phyloP scores from a whole-genome alignment of 2,888 invertebrate species.

The Strigamia maritima region DNA sequence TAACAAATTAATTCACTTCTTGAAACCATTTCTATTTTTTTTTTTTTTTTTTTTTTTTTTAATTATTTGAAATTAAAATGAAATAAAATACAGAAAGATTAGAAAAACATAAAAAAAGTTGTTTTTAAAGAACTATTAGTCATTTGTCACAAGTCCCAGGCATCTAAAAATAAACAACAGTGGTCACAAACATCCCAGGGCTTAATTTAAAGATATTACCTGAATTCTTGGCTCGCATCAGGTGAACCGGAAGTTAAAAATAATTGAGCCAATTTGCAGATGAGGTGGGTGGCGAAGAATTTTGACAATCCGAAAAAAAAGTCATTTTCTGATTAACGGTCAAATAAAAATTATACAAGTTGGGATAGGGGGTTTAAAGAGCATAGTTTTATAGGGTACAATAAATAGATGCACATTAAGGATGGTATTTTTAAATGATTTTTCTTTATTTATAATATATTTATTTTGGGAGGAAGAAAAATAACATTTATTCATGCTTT shows the following conservation, averaged over 20 bases:
- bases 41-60: no score
- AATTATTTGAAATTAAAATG: no score
- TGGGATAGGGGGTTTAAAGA: background rate
- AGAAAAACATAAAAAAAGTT: background rate
- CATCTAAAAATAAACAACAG: slow-evolving; percentile 15
- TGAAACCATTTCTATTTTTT: no score
- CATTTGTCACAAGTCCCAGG: slow-evolving; percentile 11
- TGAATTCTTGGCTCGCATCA: slow-evolving; percentile 15
- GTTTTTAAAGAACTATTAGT: slow-evolving; percentile 9
- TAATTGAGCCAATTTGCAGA: slow-evolving; percentile 19
- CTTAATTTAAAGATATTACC: slow-evolving; percentile 19
- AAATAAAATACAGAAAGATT: background rate
- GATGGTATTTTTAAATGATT: background rate
- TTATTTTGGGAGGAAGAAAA: no score
- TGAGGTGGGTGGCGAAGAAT: slow-evolving; percentile 16
- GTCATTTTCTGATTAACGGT: background rate
- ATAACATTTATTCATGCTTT: background rate
- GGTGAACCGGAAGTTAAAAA: slow-evolving; percentile 23
- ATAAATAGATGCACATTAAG: slow-evolving; percentile 2
- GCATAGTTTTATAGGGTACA: background rate
- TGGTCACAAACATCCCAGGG: slow-evolving; percentile 23
- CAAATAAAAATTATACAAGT: background rate
- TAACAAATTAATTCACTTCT: no score
- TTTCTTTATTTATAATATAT: no score
- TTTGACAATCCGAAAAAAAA: background rate